A percentile compares a stretch with the other conserved stretches of the same genome.
Evolutionary conservation across 2,888 invertebrate genomes (phyloP).

Genomic region (Incurvaria masculella): DNA sequence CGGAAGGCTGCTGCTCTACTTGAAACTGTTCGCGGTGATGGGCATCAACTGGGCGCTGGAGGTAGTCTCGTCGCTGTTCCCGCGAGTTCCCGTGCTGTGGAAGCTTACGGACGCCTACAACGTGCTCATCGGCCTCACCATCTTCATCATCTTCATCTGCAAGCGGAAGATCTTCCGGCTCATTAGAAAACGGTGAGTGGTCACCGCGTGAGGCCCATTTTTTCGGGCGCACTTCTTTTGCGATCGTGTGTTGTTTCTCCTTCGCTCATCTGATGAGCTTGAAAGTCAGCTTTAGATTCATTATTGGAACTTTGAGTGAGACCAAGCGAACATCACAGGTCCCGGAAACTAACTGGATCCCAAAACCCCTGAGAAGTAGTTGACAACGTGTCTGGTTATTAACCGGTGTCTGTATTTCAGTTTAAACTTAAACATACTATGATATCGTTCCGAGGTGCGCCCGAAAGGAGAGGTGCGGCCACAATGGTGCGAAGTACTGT

Average conservation of each 20-base stretch:
- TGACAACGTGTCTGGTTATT: no score
- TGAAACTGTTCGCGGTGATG: conserved; percentile 71
- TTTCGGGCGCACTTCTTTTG: neutral
- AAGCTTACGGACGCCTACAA: conserved; percentile 63
- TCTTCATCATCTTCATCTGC: conserved; percentile 72
- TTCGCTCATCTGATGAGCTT: no score
- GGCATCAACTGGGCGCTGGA: conserved; percentile 75
- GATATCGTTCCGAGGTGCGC: no score
- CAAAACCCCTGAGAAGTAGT: no score
- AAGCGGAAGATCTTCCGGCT: conserved; percentile 63
- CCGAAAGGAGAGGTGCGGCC: no score
- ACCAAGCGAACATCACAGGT: no score
- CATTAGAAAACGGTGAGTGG: conserved; percentile 54
- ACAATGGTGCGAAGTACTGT: no score
- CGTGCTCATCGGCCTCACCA: conserved; percentile 64
- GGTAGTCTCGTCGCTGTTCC: conserved; percentile 60
- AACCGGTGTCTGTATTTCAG: no score
- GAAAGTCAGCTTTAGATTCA: no score
- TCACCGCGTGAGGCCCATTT: neutral
- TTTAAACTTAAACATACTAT: no score
- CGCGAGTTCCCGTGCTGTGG: conserved; percentile 50
- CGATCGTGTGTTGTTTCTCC: neutral
- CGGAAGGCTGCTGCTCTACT: conserved; percentile 64
- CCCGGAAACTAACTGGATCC: no score
- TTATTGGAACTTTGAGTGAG: no score